Conservation (phyloP, 2,113 vertebrate genomes). For the Rhinoptilus africanus region DNA sequence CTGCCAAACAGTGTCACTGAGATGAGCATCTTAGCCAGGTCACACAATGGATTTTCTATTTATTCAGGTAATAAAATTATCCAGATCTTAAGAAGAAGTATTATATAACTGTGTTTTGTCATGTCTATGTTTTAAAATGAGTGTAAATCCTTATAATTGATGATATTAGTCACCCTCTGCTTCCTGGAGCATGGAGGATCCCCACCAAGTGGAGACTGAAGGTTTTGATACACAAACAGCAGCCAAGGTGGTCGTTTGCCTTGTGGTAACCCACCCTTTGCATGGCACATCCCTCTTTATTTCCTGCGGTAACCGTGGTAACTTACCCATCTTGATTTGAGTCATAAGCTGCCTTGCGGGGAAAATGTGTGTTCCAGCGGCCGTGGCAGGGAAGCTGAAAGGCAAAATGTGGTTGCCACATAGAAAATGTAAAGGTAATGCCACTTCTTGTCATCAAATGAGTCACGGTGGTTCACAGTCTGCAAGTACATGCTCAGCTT, state of each 20-base stretch:
- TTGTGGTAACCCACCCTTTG: background rate
- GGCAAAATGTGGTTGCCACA: background rate
- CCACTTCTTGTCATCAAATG: background rate
- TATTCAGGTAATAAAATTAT: background rate
- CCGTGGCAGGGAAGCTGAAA: background rate
- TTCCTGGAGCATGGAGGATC: background rate
- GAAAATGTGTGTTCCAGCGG: background rate
- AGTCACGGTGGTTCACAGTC: background rate
- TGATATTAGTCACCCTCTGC: background rate
- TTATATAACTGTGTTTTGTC: background rate
- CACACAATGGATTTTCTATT: background rate
- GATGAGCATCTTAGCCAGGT: background rate
- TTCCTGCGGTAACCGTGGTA: background rate
- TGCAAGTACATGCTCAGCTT: background rate
- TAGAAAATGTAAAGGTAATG: background rate
- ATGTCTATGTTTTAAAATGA: background rate
- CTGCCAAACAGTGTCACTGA: background rate
- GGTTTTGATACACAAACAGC: background rate
- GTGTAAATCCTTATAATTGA: background rate
- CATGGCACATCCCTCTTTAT: background rate
- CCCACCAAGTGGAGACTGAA: background rate
- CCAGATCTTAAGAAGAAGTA: background rate
- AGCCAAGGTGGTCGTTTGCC: fast-evolving
- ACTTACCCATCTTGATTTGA: background rate
- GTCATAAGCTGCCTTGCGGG: background rate